Percentiles rank a stretch among this genome's conserved stretches.
phyloP scores from a whole-genome alignment of 2,888 invertebrate species.

The Hypsopygia costalis region DNA sequence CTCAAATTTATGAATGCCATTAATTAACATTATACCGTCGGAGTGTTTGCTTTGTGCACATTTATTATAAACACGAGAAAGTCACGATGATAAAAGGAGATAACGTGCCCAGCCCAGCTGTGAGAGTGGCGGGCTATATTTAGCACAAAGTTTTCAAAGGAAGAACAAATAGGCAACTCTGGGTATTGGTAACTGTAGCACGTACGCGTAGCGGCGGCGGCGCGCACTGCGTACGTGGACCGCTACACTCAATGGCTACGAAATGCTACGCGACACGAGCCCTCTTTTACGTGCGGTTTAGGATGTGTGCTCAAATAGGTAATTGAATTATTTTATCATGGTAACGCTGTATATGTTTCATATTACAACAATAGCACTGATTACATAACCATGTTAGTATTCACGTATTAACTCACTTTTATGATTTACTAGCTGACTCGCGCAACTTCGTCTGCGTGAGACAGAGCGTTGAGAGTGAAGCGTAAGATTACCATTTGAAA shows the following conservation, averaged over 20 bases:
- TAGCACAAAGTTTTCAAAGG: constrained; percentile 41
- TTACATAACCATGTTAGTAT: no score
- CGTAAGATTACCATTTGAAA: no score
- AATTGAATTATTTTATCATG: no score
- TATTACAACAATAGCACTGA: no score
- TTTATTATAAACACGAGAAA: constrained; percentile 9
- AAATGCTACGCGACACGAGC: constrained; percentile 26
- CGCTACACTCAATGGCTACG: constrained; percentile 37
- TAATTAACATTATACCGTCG: constrained; percentile 5
- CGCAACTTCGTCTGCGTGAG: no score
- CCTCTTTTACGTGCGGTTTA: constrained; percentile 12
- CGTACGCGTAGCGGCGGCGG: constrained; percentile 36
- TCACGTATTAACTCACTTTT: no score
- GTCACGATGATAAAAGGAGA: constrained; percentile 19
- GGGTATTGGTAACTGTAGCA: constrained; percentile 44
- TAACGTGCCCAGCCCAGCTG: constrained; percentile 27
- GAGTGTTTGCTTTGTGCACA: constrained; percentile 4
- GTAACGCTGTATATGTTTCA: no score
- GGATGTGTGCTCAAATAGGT: not conserved
- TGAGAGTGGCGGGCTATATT: constrained; percentile 38
- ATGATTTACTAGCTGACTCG: no score
- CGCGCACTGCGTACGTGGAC: constrained; percentile 35
- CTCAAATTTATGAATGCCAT: constrained; percentile 3
- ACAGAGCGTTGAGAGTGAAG: no score
- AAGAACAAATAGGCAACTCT: constrained; percentile 40